Percentiles rank a stretch among this genome's conserved stretches.
Evolutionary conservation across 2,888 invertebrate genomes (phyloP).

Genomic region (Hirtodrosophila alboralis): DNA sequence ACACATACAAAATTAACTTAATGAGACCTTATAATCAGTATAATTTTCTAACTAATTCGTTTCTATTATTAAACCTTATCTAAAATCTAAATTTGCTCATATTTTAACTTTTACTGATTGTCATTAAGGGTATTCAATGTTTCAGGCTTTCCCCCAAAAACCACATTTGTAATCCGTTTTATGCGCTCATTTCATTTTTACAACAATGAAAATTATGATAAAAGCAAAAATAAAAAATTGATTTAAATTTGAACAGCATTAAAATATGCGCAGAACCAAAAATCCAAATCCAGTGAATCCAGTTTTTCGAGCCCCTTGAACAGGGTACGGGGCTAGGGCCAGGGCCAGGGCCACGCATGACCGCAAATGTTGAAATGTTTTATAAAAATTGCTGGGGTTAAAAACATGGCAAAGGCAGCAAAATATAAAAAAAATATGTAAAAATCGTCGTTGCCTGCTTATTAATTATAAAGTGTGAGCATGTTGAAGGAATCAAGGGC

Average conservation of each 20-base stretch:
- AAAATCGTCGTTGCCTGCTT: conserved; percentile 65
- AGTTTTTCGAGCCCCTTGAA: conserved; percentile 45
- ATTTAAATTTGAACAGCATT: conserved; percentile 54
- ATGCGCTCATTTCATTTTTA: conserved; percentile 28
- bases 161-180: conserved; percentile 28
- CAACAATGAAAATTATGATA: conserved; percentile 43
- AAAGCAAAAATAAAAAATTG: conserved; percentile 52
- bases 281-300: conserved; percentile 53
- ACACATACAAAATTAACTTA: too few species aligned
- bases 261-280: conserved; percentile 35
- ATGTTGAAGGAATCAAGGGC: conserved; percentile 75
- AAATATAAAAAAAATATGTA: conserved; percentile 25
- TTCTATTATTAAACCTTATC: conserved; percentile 6
- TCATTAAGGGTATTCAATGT: conserved; percentile 13
- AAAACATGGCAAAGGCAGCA: conserved; percentile 28
- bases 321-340: neutral
- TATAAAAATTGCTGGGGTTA: conserved; percentile 48
- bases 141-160: conserved; percentile 8
- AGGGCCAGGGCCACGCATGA: conserved; percentile 55
- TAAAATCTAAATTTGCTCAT: conserved; percentile 20
- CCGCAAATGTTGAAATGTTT: conserved; percentile 66
- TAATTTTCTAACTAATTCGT: neutral
- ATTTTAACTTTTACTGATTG: conserved; percentile 22
- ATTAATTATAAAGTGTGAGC: conserved; percentile 79
- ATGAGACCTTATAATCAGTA: too few species aligned